Evolutionary conservation across 1,140 invertebrate species (phyloP).

Genomic region (Tetramorium parvispinum): DNA sequence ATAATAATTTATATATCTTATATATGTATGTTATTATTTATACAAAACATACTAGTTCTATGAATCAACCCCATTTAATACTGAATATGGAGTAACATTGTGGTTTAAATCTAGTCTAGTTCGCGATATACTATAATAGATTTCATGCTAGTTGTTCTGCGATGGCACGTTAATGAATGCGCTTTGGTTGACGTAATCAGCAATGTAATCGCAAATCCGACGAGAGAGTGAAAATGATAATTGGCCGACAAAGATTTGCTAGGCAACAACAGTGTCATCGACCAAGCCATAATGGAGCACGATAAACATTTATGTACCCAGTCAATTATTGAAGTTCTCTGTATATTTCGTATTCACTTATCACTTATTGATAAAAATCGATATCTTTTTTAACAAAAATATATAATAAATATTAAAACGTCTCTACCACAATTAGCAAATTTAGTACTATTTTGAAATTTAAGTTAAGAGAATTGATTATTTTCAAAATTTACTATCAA

Average conservation of each 20-base stretch:
- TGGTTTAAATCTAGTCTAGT: slow-evolving; percentile 14
- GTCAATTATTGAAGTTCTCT: slow-evolving; percentile 15
- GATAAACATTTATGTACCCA: slow-evolving; percentile 12
- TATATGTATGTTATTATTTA: background rate
- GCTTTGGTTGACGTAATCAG: slow-evolving; percentile 20
- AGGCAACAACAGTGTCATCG: background rate
- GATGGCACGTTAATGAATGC: slow-evolving; percentile 41
- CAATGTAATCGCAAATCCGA: slow-evolving; percentile 22
- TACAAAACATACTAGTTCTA: background rate
- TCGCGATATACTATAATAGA: slow-evolving; percentile 41
- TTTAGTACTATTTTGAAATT: background rate
- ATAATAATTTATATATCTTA: background rate
- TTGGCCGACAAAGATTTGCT: slow-evolving; percentile 36
- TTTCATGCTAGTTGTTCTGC: slow-evolving; percentile 8
- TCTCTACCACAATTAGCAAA: background rate
- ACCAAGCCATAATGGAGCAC: slow-evolving; percentile 10
- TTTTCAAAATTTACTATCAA: background rate
- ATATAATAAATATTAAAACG: background rate
- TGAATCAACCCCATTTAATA: background rate
- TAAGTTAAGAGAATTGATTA: background rate
- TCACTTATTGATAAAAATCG: background rate
- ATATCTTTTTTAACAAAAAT: background rate
- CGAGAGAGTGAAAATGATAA: slow-evolving; percentile 54
- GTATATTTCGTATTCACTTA: background rate
- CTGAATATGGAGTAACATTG: background rate